These are phyloP conservation scores for Athalia rosae DNA, from an alignment of 2,888 invertebrate species.

Conservation along the genomic window DNA sequence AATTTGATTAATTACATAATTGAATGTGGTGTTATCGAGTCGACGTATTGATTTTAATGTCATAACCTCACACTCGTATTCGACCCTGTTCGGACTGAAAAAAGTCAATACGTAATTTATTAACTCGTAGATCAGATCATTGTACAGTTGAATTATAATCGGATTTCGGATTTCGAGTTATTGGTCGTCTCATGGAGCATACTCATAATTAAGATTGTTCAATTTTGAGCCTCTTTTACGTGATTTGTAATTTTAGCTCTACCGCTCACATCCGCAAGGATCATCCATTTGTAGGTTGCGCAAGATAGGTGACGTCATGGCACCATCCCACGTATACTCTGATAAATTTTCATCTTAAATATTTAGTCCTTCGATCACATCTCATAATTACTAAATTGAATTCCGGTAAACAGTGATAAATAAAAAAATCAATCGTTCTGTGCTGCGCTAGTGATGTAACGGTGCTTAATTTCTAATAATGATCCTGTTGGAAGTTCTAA, in stretches of 20 bases:
- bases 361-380: not conserved
- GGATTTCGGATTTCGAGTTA: slow-evolving; percentile 2
- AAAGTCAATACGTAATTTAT: not conserved
- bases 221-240: slow-evolving; percentile 34
- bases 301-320: slow-evolving; percentile 42
- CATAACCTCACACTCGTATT: slow-evolving; percentile 41
- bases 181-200: slow-evolving; percentile 24
- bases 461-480: slow-evolving; percentile 13
- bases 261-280: slow-evolving; percentile 5
- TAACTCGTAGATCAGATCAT: slow-evolving; percentile 5
- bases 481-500: slow-evolving; percentile 3
- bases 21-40: slow-evolving; percentile 13
- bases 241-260: slow-evolving; percentile 32
- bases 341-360: slow-evolving; percentile 18
- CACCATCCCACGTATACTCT: slow-evolving; percentile 3
- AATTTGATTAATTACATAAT: slow-evolving; percentile 9
- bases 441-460: not conserved
- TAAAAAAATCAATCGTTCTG: slow-evolving; percentile 24
- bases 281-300: slow-evolving; percentile 42
- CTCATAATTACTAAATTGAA: not conserved
- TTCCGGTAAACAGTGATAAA: slow-evolving; percentile 10
- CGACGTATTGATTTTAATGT: slow-evolving; percentile 41
- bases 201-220: slow-evolving; percentile 19
- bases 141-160: not conserved
- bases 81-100: slow-evolving; percentile 8